Evolutionary conservation across 2,113 vertebrate genomes (phyloP), one percentile per base, ranked within the genome.

Genomic region (Nerophis lumbriciformis): DNA sequence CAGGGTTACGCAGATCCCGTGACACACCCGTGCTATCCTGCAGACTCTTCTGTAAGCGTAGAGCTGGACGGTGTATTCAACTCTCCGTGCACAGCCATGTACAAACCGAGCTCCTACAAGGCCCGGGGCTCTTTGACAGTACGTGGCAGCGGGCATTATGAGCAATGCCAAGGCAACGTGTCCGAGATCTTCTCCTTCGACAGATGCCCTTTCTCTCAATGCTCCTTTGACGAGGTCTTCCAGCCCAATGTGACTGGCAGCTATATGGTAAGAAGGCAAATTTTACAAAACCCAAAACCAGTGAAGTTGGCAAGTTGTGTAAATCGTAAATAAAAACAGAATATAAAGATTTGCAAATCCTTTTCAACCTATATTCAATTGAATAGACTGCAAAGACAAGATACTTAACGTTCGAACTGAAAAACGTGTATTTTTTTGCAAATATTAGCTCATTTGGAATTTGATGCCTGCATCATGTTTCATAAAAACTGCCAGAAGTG

Each of bases 201-300:
- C 37, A 5, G 3, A 16, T 92, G 91, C 66, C 36, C 71, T 14
- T 90, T 76, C 76, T 86, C 88, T 36, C 81, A 61, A 59, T 92
- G 91, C 79, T 91, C 91, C 42, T 91, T 92, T 14, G 71, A 92
- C 59, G 42, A 69, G 6, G 79, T 90, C 57, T 92, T 85, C 68
- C 91, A 92, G 71, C 91, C 91, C 15, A 85, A 83, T 3, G 69
- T 92, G 63, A 78, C 65, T 0, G 90, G 90, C 0, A 75, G 50
- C 65, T 90, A 88, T 54, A 81, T 90, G 87, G 91, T 91, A 59
- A 82, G 72, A 68, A 61, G 8, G 1, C 8, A 39, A 16, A 10
- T n/a, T n/a, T 54, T 13, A 2, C 7, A 39, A 15, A 55, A n/a
- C 14, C 6, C 8, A 37, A 28, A 28, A 28, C 28, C 28, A 28